Evolutionary conservation across 2,113 vertebrate genomes (phyloP).

Genomic region (Elachura formosa): DNA sequence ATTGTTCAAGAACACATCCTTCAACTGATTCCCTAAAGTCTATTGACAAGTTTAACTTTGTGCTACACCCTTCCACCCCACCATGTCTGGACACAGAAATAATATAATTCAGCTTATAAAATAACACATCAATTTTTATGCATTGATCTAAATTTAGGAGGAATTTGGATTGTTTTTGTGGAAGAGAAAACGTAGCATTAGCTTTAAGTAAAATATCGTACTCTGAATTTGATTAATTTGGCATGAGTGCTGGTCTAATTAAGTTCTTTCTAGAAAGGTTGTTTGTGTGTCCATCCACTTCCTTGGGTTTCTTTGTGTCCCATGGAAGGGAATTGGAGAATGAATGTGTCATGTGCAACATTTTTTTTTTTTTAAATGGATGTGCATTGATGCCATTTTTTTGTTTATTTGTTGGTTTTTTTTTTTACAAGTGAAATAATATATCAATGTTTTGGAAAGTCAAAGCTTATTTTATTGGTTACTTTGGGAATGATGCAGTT

Average conservation of each 20-base stretch:
- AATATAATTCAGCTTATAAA: background rate
- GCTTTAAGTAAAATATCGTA: background rate
- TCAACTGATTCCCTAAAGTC: background rate
- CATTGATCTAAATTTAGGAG: background rate
- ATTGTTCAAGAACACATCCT: background rate
- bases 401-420: background rate
- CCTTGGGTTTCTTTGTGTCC: background rate
- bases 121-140: background rate
- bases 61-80: rapidly evolving
- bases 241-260: background rate
- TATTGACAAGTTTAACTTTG: background rate
- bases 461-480: background rate
- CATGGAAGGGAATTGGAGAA: background rate
- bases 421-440: background rate
- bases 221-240: background rate
- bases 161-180: background rate
- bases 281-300: background rate
- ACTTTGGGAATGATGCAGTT: background rate
- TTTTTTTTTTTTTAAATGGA: rapidly evolving
- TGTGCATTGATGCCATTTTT: rapidly evolving
- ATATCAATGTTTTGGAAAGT: background rate
- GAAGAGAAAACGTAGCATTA: background rate
- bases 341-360: background rate
- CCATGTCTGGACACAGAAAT: background rate
- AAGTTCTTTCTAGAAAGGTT: background rate